Evolutionary conservation across 1,140 invertebrate species (phyloP).

Genomic region (Steinernema feltiae): DNA sequence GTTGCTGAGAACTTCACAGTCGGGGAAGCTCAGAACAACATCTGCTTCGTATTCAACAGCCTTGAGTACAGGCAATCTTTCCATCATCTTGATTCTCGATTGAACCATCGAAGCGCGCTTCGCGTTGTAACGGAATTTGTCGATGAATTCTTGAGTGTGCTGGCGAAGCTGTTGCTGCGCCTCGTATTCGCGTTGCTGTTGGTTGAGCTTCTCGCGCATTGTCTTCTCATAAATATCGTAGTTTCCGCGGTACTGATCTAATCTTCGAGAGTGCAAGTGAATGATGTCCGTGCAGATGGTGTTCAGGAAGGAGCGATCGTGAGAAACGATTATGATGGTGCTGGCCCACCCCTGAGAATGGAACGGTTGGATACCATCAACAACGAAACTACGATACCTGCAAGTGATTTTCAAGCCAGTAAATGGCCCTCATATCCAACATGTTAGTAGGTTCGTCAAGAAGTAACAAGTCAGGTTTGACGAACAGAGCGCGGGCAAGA

Average conservation of each 20-base stretch:
- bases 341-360: constrained; percentile 82
- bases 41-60: constrained; percentile 87
- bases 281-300: constrained; percentile 93
- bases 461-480: constrained; percentile 63
- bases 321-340: constrained; percentile 91
- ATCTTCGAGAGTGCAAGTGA: constrained; percentile 78
- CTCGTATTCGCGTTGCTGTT: constrained; percentile 92
- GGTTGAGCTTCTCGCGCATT: constrained; percentile 85
- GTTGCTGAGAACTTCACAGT: constrained; percentile 80
- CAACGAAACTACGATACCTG: no score
- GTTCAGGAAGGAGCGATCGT: constrained; percentile 93
- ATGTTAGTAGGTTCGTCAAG: constrained; percentile 95
- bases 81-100: constrained; percentile 96
- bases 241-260: constrained; percentile 85
- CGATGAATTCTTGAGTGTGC: constrained; percentile 93
- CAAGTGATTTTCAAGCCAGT: constrained; percentile 95
- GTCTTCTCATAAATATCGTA: constrained; percentile 76
- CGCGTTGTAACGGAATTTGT: constrained; percentile 95
- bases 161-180: constrained; percentile 87
- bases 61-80: constrained; percentile 88
- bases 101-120: constrained; percentile 95
- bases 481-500: constrained; percentile 89
- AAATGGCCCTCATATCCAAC: constrained; percentile 98
- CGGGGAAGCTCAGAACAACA: constrained; percentile 84
- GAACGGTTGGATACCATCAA: constrained; percentile 16